Base-by-base conservation (phyloP, 2,113 vertebrate genomes). In the Alethe diademata region DNA sequence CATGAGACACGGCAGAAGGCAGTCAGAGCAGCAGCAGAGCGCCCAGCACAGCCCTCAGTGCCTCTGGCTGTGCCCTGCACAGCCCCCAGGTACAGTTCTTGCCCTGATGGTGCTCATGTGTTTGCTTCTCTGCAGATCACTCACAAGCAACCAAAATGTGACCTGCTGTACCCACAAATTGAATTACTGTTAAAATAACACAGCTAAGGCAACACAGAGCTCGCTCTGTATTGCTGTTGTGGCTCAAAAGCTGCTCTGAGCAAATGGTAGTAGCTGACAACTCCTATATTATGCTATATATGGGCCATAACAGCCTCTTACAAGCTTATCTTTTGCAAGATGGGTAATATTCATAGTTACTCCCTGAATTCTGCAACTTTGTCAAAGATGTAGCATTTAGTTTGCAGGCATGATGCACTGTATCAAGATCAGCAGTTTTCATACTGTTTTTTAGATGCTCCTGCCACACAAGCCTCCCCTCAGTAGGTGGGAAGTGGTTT, bases 101-200 rank as follows among this genome's bases (percentile, higher is more conserved):
- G 79, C 60, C 17, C 11, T 35, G 35, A 3, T 26, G 20, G 4
- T 56, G 54, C 66, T 58, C 16, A 2, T 19, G 48, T 5, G 35
- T 50, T 66, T 64, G 9, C 33, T 82, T 62, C 42, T 38, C 58
- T 66, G 87, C 45, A 69, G 57, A 42, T 53, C 54, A 19, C n/a
- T 11, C 11, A 10, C n/a, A 25, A 43, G 48, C 71, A 86, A n/a
- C 50, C 35, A 73, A 94, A 93, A 70, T 24, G 62, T 83, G 78
- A 82, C 48, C 88, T 1, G 0, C 35, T 60, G 28, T 74, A 76
- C 48, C 36, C 60, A 88, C 25, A 80, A 72, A 78, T 71, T 92
- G 43, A 90, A 70, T 86, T 90, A 66, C 60, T 56, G 43, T 79
- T 94, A 80, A 94, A 94, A 96, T 78, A 95, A 90, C 86, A 74